Percentiles rank a stretch among this genome's conserved stretches.
phyloP scores from a whole-genome alignment of 2,797 vertebrate genomes.

The Lepilemur ruficaudatus region DNA sequence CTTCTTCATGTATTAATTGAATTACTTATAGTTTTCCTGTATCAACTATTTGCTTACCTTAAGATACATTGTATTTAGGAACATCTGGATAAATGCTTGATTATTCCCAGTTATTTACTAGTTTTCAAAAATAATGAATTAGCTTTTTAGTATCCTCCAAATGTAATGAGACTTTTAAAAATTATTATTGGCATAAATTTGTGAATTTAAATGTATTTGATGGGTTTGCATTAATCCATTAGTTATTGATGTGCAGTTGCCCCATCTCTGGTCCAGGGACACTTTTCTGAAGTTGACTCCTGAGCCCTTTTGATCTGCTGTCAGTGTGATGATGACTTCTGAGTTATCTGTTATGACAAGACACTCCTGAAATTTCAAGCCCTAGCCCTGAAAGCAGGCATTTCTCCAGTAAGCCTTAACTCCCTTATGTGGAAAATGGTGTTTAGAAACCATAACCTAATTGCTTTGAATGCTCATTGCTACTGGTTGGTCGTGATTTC shows the following conservation, averaged over 20 bases:
- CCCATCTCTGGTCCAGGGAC: not conserved
- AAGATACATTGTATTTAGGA: not conserved
- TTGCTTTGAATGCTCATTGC: not conserved
- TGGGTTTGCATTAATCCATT: not conserved
- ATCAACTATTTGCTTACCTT: not conserved
- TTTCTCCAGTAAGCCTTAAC: not conserved
- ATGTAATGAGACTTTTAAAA: not conserved
- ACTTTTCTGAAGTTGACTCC: not conserved
- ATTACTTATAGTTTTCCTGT: not conserved
- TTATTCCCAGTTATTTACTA: conserved; percentile 5
- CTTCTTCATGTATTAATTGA: not conserved
- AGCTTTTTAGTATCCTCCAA: not conserved
- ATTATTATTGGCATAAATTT: not conserved
- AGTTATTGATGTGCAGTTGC: not conserved
- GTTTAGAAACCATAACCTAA: not conserved
- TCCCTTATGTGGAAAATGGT: not conserved
- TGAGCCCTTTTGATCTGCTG: not conserved
- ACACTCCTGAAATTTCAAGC: not conserved
- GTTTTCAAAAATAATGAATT: not conserved
- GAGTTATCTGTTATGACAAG: not conserved
- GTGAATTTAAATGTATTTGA: not conserved
- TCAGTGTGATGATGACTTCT: not conserved
- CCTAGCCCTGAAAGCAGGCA: not conserved
- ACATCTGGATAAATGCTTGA: not conserved
- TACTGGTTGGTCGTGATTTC: not conserved